A percentile compares a stretch with the other conserved stretches of the same genome.
These are phyloP conservation scores for Caradrina clavipalpis DNA, from an alignment of 2,888 invertebrate genomes.

Conservation along the genomic window DNA sequence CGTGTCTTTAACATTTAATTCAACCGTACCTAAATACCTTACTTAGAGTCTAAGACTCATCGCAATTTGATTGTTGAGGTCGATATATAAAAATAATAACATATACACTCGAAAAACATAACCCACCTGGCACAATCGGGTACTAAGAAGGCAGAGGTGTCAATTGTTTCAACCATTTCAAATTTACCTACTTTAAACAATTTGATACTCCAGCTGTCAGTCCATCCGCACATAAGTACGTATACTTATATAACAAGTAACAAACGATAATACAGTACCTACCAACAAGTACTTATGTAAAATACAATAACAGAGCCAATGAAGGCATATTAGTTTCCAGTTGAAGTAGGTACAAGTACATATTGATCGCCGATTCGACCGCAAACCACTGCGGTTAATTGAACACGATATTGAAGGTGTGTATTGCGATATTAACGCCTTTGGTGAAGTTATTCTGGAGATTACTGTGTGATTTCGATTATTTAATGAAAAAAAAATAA, in stretches of 20 bases:
- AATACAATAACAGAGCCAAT: constrained; percentile 38
- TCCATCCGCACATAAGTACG: background rate
- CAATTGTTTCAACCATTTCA: background rate
- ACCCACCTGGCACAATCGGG: too few relatives aligned
- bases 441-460: constrained; percentile 1
- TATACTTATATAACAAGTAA: constrained; percentile 35
- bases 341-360: constrained; percentile 26
- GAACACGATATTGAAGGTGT: constrained; percentile 43
- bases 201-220: background rate
- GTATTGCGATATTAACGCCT: constrained; percentile 40
- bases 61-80: too few relatives aligned
- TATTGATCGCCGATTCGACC: constrained; percentile 53
- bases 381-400: constrained; percentile 58
- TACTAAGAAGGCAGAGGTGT: too few relatives aligned
- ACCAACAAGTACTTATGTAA: constrained; percentile 23
- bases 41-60: too few relatives aligned
- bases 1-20: too few relatives aligned
- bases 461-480: constrained; percentile 28
- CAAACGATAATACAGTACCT: background rate
- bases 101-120: too few relatives aligned
- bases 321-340: constrained; percentile 50
- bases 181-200: background rate
- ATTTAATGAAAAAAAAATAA: background rate
- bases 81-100: too few relatives aligned
- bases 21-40: too few relatives aligned